Base-by-base conservation (phyloP, 2,113 vertebrate species). In the Chaenocephalus aceratus region DNA sequence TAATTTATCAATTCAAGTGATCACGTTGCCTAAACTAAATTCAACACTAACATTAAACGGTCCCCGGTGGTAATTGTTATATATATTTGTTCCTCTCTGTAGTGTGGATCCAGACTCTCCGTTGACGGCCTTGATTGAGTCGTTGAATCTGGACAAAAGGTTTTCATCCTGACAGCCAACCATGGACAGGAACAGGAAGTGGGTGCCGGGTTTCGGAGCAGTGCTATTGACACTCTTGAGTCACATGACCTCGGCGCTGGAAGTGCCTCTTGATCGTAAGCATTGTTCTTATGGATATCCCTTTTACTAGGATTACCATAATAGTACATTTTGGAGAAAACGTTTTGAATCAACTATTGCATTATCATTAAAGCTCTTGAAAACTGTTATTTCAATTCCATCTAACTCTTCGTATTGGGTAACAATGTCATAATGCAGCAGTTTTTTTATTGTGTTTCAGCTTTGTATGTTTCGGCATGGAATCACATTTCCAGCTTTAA, bases 191-290 rank as follows among this genome's bases (percentile, higher is more conserved):
- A 96, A 87, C 81, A 95, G 91, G 83, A 94, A 90, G 87, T 91
- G 80, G 80, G 71, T 83, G 79, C 79, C 88, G 80, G 84, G 90
- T 86, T 91, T 91, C 57, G 91, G 90, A 88, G 92, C 85, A 85
- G 84, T 92, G 77, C 86, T 98, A 74, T 45, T 97, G 88, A 80
- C 97, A 74, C 89, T 97, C 87, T 83, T 97, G 85, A 95, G 96
- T 95, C 96, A 97, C 90, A 79, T 96, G 89, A 93, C 96, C 77
- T 92, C 94, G 82, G 96, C 96, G 6, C 87, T 99, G 89, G 97
- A 99, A 84, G 98, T 99, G 86, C 98, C 97, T 93, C 97, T 98
- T 83, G 97, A 99, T 93, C 94, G 98, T 99, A 95, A 98, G 98
- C 96, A 92, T 82, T 57, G 9, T 11, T 10, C 41, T 48, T 11